These are phyloP conservation scores for Drosophila peninsularis DNA, from an alignment of 2,888 invertebrate species.

Conservation along the genomic window DNA sequence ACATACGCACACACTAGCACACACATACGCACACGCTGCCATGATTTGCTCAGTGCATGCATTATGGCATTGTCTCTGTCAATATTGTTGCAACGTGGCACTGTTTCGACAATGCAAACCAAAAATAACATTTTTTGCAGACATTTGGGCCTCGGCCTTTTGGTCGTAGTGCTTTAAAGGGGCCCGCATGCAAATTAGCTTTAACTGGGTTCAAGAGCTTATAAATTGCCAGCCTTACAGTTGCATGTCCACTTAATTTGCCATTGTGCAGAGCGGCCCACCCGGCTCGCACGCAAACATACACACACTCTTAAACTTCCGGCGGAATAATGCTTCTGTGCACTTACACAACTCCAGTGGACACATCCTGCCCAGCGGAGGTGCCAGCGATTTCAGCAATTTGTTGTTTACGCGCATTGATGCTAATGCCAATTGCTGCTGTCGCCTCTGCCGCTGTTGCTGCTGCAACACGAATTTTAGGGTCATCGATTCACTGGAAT, in stretches of 20 bases:
- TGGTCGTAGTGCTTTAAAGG: conserved; percentile 55
- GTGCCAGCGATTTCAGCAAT: conserved; percentile 54
- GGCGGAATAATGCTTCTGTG: conserved; percentile 71
- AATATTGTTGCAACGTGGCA: conserved; percentile 67
- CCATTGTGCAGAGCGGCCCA: conserved; percentile 31
- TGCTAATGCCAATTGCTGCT: conserved; percentile 57
- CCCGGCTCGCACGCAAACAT: conserved; percentile 20
- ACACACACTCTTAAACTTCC: conserved; percentile 47
- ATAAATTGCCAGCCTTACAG: conserved; percentile 38
- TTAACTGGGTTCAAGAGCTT: conserved; percentile 23
- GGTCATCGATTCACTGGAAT: conserved; percentile 57
- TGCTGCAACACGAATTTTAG: conserved; percentile 52
- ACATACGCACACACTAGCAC: conserved; percentile 10
- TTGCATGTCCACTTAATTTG: conserved; percentile 59
- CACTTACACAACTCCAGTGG: conserved; percentile 34
- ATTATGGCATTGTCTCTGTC: conserved; percentile 77
- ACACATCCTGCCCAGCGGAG: conserved; percentile 55
- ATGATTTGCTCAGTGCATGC: conserved; percentile 54
- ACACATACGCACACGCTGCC: conserved; percentile 24
- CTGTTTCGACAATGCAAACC: conserved; percentile 39
- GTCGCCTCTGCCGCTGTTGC: conserved; percentile 6
- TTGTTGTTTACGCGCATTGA: conserved; percentile 70
- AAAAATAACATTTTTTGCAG: conserved; percentile 68
- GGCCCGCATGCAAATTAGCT: conserved; percentile 44
- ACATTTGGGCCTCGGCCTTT: conserved; percentile 53